Conservation (phyloP, 2,888 invertebrate species). For the Catocala sponsa region DNA sequence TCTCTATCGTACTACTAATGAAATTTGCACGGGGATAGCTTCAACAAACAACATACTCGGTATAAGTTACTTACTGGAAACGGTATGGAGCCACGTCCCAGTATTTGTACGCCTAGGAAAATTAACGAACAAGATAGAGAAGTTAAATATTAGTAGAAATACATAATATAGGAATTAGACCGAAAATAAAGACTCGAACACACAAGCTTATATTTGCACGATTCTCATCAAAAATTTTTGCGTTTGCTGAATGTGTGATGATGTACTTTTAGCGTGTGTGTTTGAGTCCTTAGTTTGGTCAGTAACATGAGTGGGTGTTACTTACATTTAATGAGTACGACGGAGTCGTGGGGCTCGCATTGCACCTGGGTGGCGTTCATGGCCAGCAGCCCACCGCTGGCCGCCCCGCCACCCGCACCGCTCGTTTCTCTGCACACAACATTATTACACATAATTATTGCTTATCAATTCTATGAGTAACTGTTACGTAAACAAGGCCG, state of each 20-base stretch:
- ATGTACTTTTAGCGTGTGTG: neutral
- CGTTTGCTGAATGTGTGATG: neutral
- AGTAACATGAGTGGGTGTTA: constrained; percentile 60
- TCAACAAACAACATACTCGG: neutral
- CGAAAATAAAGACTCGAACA: constrained; percentile 1
- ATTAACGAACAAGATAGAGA: constrained; percentile 25
- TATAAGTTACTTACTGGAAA: constrained; percentile 40
- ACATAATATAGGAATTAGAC: neutral
- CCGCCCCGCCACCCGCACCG: constrained; percentile 85
- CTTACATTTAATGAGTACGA: constrained; percentile 93
- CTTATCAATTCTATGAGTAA: constrained; percentile 43
- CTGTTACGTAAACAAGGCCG: constrained; percentile 42
- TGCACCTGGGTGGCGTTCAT: constrained; percentile 90
- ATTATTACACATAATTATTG: constrained; percentile 33
- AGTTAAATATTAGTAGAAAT: neutral
- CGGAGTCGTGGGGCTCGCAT: constrained; percentile 91
- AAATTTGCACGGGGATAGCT: neutral
- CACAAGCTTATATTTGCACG: neutral
- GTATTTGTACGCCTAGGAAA: constrained; percentile 38
- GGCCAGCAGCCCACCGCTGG: constrained; percentile 85
- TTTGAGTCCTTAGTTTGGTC: neutral
- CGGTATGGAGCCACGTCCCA: constrained; percentile 24
- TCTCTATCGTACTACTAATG: constrained; percentile 2
- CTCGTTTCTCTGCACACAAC: constrained; percentile 76
- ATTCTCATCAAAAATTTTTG: neutral